Evolutionary conservation across 1,140 invertebrate genomes (phyloP).

Genomic region (Microplitis mediator): DNA sequence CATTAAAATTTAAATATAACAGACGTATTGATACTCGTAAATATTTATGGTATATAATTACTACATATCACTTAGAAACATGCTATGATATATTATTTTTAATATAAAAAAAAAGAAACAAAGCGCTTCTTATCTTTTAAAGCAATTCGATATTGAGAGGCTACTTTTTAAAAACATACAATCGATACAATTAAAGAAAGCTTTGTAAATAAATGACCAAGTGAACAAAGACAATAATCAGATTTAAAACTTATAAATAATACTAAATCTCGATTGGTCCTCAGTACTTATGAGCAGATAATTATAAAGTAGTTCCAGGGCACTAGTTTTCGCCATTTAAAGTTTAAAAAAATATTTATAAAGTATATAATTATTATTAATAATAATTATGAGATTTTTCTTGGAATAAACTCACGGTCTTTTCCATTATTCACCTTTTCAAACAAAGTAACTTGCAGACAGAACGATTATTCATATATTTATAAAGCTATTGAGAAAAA

Average conservation of each 20-base stretch:
- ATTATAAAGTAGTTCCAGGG: not conserved
- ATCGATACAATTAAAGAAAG: not conserved
- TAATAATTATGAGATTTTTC: too few species aligned
- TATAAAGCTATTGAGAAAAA: not conserved
- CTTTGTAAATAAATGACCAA: not conserved
- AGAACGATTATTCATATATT: not conserved
- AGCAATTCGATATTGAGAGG: constrained; percentile 25
- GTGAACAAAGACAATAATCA: too few species aligned
- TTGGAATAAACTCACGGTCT: too few species aligned
- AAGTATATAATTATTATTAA: too few species aligned
- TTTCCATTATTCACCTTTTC: too few species aligned
- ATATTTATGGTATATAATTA: not conserved
- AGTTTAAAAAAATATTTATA: too few species aligned
- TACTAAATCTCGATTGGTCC: too few species aligned
- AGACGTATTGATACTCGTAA: not conserved
- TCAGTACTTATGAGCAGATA: too few species aligned
- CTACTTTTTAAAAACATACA: not conserved
- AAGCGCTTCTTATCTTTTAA: not conserved
- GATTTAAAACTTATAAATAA: not conserved
- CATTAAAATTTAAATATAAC: not conserved
- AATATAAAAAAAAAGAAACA: not conserved
- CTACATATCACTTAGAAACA: not conserved
- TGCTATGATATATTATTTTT: not conserved
- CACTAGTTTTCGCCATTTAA: not conserved
- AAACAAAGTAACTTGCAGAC: not conserved